Evolutionary conservation across 1,140 invertebrate species (phyloP).

Genomic region (Aleiodes sp.): DNA sequence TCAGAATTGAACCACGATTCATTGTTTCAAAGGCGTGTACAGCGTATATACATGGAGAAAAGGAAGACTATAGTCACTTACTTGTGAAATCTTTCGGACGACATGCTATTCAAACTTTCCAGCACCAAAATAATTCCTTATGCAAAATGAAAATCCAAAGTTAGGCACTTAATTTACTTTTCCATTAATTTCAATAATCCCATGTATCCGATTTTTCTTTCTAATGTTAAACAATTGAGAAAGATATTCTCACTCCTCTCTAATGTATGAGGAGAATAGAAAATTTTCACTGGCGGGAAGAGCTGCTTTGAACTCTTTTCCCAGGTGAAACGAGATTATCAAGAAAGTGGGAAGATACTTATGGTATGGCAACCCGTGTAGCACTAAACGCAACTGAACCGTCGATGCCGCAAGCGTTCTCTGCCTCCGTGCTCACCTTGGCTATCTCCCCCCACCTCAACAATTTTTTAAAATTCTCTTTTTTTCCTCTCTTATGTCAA

Average conservation of each 20-base stretch:
- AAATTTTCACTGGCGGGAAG: too few species aligned
- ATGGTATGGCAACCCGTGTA: conserved; percentile 19
- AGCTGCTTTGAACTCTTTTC: background rate
- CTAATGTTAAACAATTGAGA: too few species aligned
- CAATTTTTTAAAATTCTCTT: background rate
- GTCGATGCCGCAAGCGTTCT: conserved; percentile 18
- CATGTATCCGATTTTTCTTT: too few species aligned
- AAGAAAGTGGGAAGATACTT: background rate
- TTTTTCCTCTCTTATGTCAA: conserved; percentile 16
- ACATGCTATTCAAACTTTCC: conserved; percentile 46
- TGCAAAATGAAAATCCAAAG: background rate
- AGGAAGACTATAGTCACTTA: too few species aligned
- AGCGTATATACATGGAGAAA: too few species aligned
- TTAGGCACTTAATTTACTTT: background rate
- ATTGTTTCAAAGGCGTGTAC: too few species aligned
- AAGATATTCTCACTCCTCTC: too few species aligned
- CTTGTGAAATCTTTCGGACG: conserved; percentile 63
- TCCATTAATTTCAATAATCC: too few species aligned
- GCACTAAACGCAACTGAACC: conserved; percentile 27
- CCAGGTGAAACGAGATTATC: background rate
- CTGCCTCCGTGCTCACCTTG: conserved; percentile 18
- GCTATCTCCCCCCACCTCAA: conserved; percentile 17
- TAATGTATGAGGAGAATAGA: too few species aligned
- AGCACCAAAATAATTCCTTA: background rate
- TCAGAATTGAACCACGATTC: too few species aligned